A percentile compares a stretch with the other conserved stretches of the same genome.
Evolutionary conservation across 2,797 vertebrate genomes (phyloP).

Genomic region (Enteromius argenteus): DNA sequence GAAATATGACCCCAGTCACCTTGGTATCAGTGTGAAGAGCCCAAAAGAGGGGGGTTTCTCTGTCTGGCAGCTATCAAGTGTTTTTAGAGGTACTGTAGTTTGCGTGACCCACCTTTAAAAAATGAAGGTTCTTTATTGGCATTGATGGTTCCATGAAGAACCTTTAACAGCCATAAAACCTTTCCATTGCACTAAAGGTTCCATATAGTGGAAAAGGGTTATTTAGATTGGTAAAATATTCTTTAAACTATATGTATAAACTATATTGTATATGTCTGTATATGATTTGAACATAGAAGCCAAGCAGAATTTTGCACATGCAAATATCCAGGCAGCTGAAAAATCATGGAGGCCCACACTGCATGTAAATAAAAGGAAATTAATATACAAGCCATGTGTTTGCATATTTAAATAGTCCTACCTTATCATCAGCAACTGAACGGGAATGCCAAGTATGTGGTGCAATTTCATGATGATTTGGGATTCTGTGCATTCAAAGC

Average conservation of each 20-base stretch:
- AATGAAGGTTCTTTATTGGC: not conserved
- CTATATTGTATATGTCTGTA: not conserved
- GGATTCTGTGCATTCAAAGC: conserved; percentile 45
- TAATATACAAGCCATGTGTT: conserved; percentile 28
- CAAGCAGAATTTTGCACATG: conserved; percentile 21
- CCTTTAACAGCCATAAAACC: not conserved
- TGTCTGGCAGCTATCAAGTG: conserved; percentile 34
- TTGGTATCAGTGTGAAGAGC: conserved; percentile 56
- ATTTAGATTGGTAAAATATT: not conserved
- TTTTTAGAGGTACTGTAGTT: conserved; percentile 40
- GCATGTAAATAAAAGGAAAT: conserved; percentile 46
- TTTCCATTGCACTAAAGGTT: not conserved
- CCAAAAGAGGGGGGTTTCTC: conserved; percentile 14
- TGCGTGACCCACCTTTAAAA: not conserved
- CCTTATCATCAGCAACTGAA: not conserved
- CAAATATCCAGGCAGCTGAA: conserved; percentile 40
- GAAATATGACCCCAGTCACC: conserved; percentile 60
- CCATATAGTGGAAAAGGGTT: not conserved
- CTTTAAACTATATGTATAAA: not conserved
- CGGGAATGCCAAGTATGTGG: conserved; percentile 7
- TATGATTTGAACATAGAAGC: not conserved
- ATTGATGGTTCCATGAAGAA: not conserved
- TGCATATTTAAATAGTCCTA: conserved; percentile 24
- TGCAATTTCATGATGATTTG: conserved; percentile 54
- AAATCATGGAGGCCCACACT: conserved; percentile 31